Evolutionary conservation across 2,797 vertebrate genomes (phyloP).

Genomic region (Dromococcyx pavoninus): DNA sequence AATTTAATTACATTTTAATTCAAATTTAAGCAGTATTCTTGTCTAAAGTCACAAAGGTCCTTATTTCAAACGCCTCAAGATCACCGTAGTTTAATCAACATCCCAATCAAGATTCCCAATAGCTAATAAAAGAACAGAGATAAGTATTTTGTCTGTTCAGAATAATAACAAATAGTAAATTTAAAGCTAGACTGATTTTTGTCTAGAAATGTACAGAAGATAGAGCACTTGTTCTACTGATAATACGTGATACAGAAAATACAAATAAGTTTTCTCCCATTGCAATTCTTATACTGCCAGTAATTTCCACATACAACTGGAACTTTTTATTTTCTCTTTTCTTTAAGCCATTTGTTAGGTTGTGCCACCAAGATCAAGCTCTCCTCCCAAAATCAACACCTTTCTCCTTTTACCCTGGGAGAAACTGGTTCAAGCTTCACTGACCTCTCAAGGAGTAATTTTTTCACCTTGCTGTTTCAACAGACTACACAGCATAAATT

Average conservation of each 20-base stretch:
- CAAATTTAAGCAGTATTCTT: neutral
- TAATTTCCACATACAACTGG: neutral
- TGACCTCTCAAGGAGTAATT: neutral
- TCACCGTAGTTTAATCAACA: neutral
- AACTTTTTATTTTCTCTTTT: neutral
- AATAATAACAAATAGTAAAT: neutral
- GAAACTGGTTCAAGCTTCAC: neutral
- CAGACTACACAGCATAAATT: fast-evolving
- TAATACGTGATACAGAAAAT: neutral
- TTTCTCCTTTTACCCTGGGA: neutral
- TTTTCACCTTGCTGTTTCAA: neutral
- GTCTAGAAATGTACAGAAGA: neutral
- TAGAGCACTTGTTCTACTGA: neutral
- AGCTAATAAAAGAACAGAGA: neutral
- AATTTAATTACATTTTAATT: neutral
- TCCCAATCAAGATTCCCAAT: neutral
- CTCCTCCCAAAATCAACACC: neutral
- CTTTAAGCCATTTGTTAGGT: neutral
- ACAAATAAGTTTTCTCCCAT: neutral
- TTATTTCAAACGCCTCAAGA: neutral
- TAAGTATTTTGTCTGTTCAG: neutral
- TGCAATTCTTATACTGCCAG: neutral
- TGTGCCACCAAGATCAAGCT: neutral
- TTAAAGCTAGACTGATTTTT: neutral
- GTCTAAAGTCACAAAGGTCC: neutral